Conservation (phyloP, 2,797 vertebrate species). For the Crypturellus tataupa region DNA sequence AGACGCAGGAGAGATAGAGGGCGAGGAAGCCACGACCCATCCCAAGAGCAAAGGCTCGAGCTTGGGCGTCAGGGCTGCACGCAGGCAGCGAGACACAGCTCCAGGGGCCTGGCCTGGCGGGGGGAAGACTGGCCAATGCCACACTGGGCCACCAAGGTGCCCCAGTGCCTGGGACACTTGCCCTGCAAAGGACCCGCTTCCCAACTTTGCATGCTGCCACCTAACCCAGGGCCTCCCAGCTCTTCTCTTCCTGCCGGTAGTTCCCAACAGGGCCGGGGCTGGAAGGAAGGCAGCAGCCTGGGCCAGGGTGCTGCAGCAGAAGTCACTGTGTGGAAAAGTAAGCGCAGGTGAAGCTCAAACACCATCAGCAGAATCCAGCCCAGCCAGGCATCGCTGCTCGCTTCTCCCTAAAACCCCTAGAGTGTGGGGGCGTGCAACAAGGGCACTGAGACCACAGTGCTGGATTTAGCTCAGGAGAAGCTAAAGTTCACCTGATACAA, state of each 20-base stretch:
- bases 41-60: not conserved
- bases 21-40: not conserved
- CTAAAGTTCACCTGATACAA: not conserved
- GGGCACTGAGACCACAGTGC: not conserved
- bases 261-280: no score
- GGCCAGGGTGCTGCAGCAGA: not conserved
- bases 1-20: not conserved
- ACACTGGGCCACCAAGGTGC: not conserved
- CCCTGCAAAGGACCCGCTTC: accelerated
- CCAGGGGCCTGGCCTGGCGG: not conserved
- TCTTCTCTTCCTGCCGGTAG: not conserved
- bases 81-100: not conserved
- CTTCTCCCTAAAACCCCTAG: not conserved
- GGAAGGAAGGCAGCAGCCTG: not conserved
- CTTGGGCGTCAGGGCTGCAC: not conserved
- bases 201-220: not conserved
- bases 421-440: accelerated
- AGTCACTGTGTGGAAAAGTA: constrained; percentile 28
- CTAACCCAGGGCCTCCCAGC: not conserved
- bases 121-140: not conserved
- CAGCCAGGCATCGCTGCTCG: not conserved
- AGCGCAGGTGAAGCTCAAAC: not conserved
- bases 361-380: not conserved
- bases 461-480: not conserved
- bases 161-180: accelerated